Base-by-base conservation (phyloP, 1,140 invertebrate genomes). In the Homarus americanus region DNA sequence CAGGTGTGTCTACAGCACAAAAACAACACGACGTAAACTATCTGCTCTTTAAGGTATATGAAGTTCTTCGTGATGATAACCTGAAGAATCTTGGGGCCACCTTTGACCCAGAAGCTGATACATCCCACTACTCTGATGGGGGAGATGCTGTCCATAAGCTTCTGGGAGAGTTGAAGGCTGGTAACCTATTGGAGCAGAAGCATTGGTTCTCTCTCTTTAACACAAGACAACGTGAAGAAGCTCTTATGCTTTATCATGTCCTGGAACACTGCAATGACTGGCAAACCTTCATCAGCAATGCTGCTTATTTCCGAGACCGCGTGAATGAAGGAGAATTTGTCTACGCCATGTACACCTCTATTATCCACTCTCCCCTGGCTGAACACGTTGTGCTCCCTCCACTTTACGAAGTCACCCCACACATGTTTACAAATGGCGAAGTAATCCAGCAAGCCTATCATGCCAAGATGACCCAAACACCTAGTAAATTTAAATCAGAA, bases 131-230 rank as follows among this genome's bases (percentile, higher is more conserved):
- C 36, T 24, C 17, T 36, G 86, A 88, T 63, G n/a, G 34, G 44
- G 86, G 78, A 12, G 58, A 28, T 10, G 49, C 86, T 9, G 86
- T 41, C 28, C n/a, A 66, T 9, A 58, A 32, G 12, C 76, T 88
- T n/a, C 38, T 88, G 58, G 32, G 82, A 5, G 86, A 80, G 15
- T 38, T 88, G 15, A 88, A 82, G 24, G 76, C 72, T 32, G 17
- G 72, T 20, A 49, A 78, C 15, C 63, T 82, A 10, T 63, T 88
- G 10, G n/a, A 88, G 12, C 32, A 69, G 49, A 78, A 44, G n/a
- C 85, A 87, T 36, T 87, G 85, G 85, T 87, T 87, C 85, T 87
- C 85, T 32, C 85, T 87, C 75, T 87, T 87, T 28, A 87, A 87
- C 44, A 58, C 38, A 2, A 38, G 85, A 20, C 85, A 87, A 10